Evolutionary conservation across 2,113 vertebrate genomes (phyloP).

Genomic region (Rallus limicola): DNA sequence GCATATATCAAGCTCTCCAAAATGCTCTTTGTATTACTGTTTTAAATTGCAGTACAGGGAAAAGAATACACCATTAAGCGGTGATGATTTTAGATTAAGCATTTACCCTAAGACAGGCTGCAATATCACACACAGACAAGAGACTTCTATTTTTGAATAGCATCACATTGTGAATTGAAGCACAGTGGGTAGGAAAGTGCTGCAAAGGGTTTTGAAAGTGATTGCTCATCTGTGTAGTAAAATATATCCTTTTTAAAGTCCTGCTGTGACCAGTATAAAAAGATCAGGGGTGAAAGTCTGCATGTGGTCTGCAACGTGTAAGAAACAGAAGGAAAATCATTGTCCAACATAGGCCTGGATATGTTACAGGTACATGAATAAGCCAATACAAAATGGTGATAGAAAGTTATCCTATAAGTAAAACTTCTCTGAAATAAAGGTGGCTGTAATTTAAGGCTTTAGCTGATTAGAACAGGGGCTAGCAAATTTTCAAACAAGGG

Average conservation of each 20-base stretch:
- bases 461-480: conserved; percentile 6
- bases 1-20: background rate
- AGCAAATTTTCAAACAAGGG: background rate
- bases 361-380: conserved; percentile 4
- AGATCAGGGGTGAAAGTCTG: background rate
- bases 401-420: conserved; percentile 16
- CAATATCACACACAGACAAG: conserved; percentile 7
- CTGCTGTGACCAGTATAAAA: conserved; percentile 38
- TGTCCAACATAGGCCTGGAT: background rate
- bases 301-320: background rate
- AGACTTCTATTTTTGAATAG: conserved; percentile 40
- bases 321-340: conserved; percentile 18
- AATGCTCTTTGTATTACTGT: conserved; percentile 34
- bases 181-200: conserved; percentile 32
- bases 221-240: conserved; percentile 39
- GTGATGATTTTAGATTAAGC: conserved; percentile 33
- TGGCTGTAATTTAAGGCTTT: background rate
- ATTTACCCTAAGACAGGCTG: conserved; percentile 23
- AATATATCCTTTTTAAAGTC: conserved; percentile 22
- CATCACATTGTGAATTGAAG: conserved; percentile 43
- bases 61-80: background rate
- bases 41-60: background rate
- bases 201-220: background rate
- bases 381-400: conserved; percentile 18
- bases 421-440: conserved; percentile 18